Evolutionary conservation across 2,888 invertebrate genomes (phyloP).

Genomic region (Cepaea hortensis): DNA sequence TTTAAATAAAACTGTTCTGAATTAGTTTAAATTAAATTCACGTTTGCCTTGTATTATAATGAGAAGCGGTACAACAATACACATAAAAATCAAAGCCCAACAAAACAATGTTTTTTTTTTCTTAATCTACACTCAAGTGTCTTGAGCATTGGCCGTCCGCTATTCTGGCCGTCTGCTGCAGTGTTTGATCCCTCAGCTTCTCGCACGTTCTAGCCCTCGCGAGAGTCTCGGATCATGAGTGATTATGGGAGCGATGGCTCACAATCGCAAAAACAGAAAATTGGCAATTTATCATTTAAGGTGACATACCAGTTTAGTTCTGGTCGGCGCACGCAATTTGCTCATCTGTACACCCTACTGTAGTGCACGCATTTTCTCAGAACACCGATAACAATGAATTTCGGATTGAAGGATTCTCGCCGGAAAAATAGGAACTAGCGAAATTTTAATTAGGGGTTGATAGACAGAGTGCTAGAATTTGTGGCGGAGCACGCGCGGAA

Average conservation of each 20-base stretch:
- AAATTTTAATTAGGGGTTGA: conserved; percentile 26
- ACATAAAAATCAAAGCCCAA: neutral
- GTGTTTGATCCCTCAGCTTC: conserved; percentile 33
- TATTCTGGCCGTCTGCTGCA: conserved; percentile 1
- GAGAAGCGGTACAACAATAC: too few species aligned
- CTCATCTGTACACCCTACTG: conserved; percentile 36
- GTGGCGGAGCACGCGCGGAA: neutral
- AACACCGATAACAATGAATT: conserved; percentile 30
- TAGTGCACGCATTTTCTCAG: conserved; percentile 21
- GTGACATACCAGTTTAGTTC: conserved; percentile 52
- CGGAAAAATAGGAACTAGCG: neutral
- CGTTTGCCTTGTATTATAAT: too few species aligned
- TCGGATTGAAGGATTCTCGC: conserved; percentile 22
- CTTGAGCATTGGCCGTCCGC: neutral
- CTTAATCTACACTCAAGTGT: conserved; percentile 5
- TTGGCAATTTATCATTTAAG: conserved; percentile 52
- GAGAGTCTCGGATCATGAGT: conserved; percentile 44
- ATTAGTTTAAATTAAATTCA: too few species aligned
- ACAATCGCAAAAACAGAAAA: conserved; percentile 50
- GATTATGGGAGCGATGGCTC: conserved; percentile 49
- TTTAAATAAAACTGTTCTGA: too few species aligned
- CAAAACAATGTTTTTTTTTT: neutral
- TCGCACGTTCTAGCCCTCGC: conserved; percentile 28
- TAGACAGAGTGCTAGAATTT: conserved; percentile 15
- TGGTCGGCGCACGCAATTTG: conserved; percentile 49